A percentile compares a stretch with the other conserved stretches of the same genome.
Conservation (phyloP, 2,797 vertebrate species). For the Staurois parvus region DNA sequence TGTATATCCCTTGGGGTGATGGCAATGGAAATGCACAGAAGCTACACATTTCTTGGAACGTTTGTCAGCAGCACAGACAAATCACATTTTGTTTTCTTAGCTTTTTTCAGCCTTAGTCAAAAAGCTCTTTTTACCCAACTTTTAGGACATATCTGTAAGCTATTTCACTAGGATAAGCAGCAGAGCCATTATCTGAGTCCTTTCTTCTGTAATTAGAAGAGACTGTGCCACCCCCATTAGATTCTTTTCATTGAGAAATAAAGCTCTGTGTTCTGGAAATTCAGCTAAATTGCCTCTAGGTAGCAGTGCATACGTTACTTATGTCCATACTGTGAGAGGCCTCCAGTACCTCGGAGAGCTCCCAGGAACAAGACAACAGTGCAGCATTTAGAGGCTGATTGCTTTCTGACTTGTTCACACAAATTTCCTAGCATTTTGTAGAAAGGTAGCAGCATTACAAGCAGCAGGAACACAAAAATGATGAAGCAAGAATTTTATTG, state of each 20-base stretch:
- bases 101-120: not conserved
- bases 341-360: slow-evolving; percentile 41
- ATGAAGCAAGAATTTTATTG: not conserved
- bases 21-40: not conserved
- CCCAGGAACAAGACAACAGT: not conserved
- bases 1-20: not conserved
- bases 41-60: slow-evolving; percentile 14
- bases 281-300: slow-evolving; percentile 11
- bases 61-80: slow-evolving; percentile 11
- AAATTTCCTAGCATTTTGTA: slow-evolving; percentile 13
- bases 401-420: not conserved
- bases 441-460: not conserved
- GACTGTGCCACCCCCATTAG: not conserved
- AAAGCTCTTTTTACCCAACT: slow-evolving; percentile 4
- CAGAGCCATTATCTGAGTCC: not conserved
- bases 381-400: not conserved
- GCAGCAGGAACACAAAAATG: not conserved
- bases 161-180: not conserved
- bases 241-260: slow-evolving; percentile 9
- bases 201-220: not conserved
- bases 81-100: not conserved
- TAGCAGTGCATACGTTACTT: slow-evolving; percentile 16
- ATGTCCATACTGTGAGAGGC: slow-evolving; percentile 1
- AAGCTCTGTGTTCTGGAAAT: not conserved
- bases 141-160: not conserved